Conservation (phyloP, 1,140 invertebrate species). For the Diorhabda carinulata region DNA sequence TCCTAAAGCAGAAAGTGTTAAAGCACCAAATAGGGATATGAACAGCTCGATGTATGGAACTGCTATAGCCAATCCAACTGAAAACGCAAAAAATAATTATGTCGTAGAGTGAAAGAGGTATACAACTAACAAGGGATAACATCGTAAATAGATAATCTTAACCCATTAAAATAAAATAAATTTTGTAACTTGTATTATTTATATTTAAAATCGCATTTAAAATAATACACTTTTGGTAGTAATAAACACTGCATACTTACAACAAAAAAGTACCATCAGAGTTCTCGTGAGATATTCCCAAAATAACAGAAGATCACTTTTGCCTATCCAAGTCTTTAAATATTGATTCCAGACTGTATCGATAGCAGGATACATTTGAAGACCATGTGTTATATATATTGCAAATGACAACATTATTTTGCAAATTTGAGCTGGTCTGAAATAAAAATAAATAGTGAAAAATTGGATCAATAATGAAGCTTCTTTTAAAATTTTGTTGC, state of each 20-base stretch:
- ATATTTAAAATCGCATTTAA: too few species aligned
- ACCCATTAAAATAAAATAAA: constrained; percentile 33
- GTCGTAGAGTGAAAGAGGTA: background rate
- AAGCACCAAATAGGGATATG: constrained; percentile 85
- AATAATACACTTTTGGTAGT: background rate
- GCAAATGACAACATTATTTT: constrained; percentile 73
- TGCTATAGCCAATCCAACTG: constrained; percentile 72
- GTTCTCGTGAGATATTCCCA: constrained; percentile 69
- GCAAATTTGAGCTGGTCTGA: constrained; percentile 68
- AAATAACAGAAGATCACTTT: constrained; percentile 47
- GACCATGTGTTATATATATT: constrained; percentile 78
- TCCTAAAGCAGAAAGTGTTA: constrained; percentile 79
- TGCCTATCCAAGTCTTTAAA: constrained; percentile 47
- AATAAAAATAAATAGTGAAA: constrained; percentile 31
- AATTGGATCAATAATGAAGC: too few species aligned
- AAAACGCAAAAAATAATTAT: constrained; percentile 15
- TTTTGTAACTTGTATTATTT: constrained; percentile 24
- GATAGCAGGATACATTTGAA: constrained; percentile 85
- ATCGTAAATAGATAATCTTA: background rate
- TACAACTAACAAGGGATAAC: background rate
- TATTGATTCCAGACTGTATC: constrained; percentile 81
- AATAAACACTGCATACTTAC: constrained; percentile 57
- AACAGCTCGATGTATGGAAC: constrained; percentile 82
- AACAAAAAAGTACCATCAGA: constrained; percentile 66
- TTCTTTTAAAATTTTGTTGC: too few species aligned